Conservation (phyloP, 2,113 vertebrate genomes). For the Brachypodius melanocephalos region DNA sequence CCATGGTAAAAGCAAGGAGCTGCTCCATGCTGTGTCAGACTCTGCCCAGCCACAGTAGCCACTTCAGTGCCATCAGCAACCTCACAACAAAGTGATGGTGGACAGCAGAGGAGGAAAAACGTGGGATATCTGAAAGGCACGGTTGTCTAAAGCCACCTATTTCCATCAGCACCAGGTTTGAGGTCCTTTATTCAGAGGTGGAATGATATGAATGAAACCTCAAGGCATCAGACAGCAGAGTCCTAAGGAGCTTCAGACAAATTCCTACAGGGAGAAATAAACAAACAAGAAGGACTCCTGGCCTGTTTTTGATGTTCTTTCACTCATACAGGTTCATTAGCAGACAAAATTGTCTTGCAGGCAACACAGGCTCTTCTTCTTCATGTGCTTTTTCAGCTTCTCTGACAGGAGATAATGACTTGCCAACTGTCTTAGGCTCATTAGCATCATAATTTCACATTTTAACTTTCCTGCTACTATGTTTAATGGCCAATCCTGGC, state of each 20-base stretch:
- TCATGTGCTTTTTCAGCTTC: not conserved
- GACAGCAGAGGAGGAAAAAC: not conserved
- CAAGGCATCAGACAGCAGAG: not conserved
- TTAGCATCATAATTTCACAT: slow-evolving; percentile 14
- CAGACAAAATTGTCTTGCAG: not conserved
- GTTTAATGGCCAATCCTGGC: not conserved
- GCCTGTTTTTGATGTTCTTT: not conserved
- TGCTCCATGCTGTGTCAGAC: not conserved
- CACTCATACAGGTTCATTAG: not conserved
- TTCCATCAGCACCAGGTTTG: not conserved
- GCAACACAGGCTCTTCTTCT: not conserved
- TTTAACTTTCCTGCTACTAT: not conserved
- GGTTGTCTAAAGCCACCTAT: not conserved
- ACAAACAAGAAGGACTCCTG: not conserved
- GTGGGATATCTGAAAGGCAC: not conserved
- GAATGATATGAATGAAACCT: not conserved
- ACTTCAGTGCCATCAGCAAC: not conserved
- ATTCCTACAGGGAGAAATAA: not conserved
- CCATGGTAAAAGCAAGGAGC: not conserved
- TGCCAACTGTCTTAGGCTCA: not conserved
- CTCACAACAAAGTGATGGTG: not conserved
- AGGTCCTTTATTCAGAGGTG: not conserved
- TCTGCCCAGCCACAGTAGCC: accelerated
- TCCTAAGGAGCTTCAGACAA: not conserved
- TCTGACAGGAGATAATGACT: slow-evolving; percentile 3